A percentile compares a stretch with the other conserved stretches of the same genome.
Evolutionary conservation across 2,113 vertebrate genomes (phyloP).

Genomic region (Hydrochoerus hydrochaeris): DNA sequence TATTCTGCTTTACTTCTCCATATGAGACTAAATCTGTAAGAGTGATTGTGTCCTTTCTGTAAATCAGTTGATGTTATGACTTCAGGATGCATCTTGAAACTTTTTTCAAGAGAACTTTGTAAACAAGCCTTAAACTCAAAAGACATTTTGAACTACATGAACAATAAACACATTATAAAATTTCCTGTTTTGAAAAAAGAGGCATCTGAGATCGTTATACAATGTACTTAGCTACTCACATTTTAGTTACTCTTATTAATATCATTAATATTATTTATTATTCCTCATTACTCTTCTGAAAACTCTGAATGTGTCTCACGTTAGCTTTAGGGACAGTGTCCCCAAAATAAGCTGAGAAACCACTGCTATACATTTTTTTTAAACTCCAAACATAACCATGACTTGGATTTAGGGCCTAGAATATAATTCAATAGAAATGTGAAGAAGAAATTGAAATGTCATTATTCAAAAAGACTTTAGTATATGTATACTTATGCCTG

Average conservation of each 20-base stretch:
- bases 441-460: conserved; percentile 45
- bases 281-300: conserved; percentile 38
- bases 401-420: conserved; percentile 58
- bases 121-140: conserved; percentile 59
- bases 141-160: conserved; percentile 57
- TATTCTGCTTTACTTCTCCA: conserved; percentile 43
- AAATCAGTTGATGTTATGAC: conserved; percentile 43
- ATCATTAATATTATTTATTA: conserved; percentile 16
- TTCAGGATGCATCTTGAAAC: conserved; percentile 65
- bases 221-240: not conserved
- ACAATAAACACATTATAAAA: conserved; percentile 56
- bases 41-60: conserved; percentile 48
- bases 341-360: conserved; percentile 18
- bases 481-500: not conserved
- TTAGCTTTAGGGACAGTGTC: not conserved
- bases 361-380: not conserved
- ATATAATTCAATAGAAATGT: conserved; percentile 63
- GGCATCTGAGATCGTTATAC: conserved; percentile 28
- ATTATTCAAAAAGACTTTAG: conserved; percentile 10
- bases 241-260: conserved; percentile 45
- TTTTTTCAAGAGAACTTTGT: conserved; percentile 67
- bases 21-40: conserved; percentile 16
- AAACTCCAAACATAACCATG: conserved; percentile 54
- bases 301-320: not conserved
- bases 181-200: conserved; percentile 59